Evolutionary conservation across 1,140 invertebrate genomes (phyloP), one percentile per base, ranked within the genome.

Genomic region (Drosophila tsacasi): DNA sequence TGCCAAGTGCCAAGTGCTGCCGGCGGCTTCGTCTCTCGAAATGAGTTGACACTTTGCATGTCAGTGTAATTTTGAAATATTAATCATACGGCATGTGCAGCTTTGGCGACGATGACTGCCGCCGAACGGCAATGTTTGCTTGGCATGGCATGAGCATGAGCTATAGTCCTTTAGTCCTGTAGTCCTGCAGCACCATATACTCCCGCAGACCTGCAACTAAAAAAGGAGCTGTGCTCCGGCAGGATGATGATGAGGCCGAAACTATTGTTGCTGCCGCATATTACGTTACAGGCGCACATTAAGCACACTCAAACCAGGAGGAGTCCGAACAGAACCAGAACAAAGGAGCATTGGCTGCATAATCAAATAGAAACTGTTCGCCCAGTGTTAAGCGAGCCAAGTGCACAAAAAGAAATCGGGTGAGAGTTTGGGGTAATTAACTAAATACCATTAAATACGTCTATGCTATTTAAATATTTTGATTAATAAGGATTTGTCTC

Each of bases 21-120:
- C 57, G 58, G 68, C 79, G 65, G 65, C 68, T 57, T 55, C 69
- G 69, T 72, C 67, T 74, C 83, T 80, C 78, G 58, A 76, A 90
- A 82, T 90, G 85, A 90, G 85, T 90, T 90, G 85, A 90, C 85
- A 90, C 85, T 89, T 90, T 85, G 85, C 85, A 89, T 89, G 85
- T 90, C 86, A 81, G 81, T 89, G 81, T 85, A 90, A 90, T 90
- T 90, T 90, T 90, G 81, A 90, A 90, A 90, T 90, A 90, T 90
- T 90, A 90, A 90, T 90, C 81, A 90, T 67, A 90, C 73, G 78
- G 81, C 75, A 69, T 80, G 83, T 68, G 65, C 71, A 81, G 62
- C 74, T 79, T 60, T 79, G 77, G 67, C 47, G 67, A 65, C 75
- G 63, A 78, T 60, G 68, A 79, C 76, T 79, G 76, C 76, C 59